Evolutionary conservation across 2,797 vertebrate species (phyloP).

Genomic region (Gorsachius magnificus): DNA sequence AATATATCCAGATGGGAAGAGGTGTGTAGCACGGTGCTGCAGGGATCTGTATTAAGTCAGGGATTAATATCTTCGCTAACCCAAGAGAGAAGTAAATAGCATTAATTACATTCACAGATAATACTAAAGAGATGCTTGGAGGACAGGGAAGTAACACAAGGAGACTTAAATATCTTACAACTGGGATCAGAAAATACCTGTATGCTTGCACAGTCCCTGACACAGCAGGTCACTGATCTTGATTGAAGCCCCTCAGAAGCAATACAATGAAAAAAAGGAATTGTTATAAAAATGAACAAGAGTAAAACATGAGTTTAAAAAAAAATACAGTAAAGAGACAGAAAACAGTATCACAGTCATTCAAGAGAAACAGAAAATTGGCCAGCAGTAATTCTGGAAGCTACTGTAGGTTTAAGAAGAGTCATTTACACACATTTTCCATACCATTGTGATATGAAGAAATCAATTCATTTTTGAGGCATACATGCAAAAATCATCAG

Average conservation of each 20-base stretch:
- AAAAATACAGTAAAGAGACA: not conserved
- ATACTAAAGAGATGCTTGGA: conserved; percentile 50
- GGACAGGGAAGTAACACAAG: conserved; percentile 6
- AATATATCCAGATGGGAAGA: conserved; percentile 53
- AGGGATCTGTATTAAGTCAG: conserved; percentile 57
- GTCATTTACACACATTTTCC: not conserved
- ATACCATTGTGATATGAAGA: not conserved
- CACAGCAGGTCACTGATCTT: not conserved
- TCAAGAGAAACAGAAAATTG: not conserved
- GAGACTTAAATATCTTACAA: conserved; percentile 27
- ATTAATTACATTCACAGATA: conserved; percentile 61
- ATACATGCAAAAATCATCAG: not conserved
- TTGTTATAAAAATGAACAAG: not conserved
- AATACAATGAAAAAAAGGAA: not conserved
- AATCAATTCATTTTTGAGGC: not conserved
- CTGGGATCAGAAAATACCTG: not conserved
- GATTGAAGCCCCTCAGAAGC: not conserved
- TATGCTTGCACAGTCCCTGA: not conserved
- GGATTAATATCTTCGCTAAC: conserved; percentile 62
- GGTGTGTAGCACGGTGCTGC: not conserved
- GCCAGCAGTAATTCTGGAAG: not conserved
- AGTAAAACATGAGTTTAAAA: not conserved
- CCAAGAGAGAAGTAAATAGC: conserved; percentile 50
- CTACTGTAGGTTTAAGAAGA: not conserved
- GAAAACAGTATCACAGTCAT: not conserved